Conservation (phyloP, 2,888 invertebrate genomes). For the Coelinius sp. region DNA sequence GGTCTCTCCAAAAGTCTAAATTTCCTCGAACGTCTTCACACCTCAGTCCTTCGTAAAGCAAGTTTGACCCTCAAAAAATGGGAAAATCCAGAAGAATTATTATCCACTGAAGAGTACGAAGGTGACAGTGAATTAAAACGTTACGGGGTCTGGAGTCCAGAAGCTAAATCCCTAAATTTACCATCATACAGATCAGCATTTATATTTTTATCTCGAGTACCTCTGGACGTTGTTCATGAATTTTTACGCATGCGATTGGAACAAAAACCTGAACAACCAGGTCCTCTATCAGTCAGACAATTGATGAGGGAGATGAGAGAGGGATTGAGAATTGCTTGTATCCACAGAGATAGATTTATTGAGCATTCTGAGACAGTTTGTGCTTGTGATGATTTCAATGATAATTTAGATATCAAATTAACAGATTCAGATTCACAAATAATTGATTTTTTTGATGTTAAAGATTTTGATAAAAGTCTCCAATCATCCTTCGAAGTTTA, state of each 20-base stretch:
- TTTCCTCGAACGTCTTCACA: constrained; percentile 83
- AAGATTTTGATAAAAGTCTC: constrained; percentile 84
- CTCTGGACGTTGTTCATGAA: constrained; percentile 93
- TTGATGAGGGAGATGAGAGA: constrained; percentile 92
- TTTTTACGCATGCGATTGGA: constrained; percentile 89
- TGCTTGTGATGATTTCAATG: constrained; percentile 71
- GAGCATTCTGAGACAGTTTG: constrained; percentile 77
- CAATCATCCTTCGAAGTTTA: constrained; percentile 85
- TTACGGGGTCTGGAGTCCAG: constrained; percentile 84
- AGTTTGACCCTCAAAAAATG: constrained; percentile 79
- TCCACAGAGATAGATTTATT: constrained; percentile 84
- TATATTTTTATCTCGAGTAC: constrained; percentile 87
- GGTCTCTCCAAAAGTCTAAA: constrained; percentile 86
- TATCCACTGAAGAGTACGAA: constrained; percentile 61
- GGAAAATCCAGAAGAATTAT: constrained; percentile 54
- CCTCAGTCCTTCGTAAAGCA: constrained; percentile 79
- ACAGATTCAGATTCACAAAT: constrained; percentile 40
- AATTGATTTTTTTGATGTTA: constrained; percentile 76
- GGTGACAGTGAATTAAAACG: constrained; percentile 74
- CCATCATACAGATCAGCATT: constrained; percentile 90
- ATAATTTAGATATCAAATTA: too few relatives aligned
- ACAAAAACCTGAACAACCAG: constrained; percentile 86
- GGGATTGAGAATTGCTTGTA: constrained; percentile 86
- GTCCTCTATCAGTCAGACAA: constrained; percentile 89
- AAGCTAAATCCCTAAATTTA: constrained; percentile 82